These are phyloP conservation scores for Brachyalestes nurse DNA, from an alignment of 2,797 vertebrate genomes.

Conservation along the genomic window DNA sequence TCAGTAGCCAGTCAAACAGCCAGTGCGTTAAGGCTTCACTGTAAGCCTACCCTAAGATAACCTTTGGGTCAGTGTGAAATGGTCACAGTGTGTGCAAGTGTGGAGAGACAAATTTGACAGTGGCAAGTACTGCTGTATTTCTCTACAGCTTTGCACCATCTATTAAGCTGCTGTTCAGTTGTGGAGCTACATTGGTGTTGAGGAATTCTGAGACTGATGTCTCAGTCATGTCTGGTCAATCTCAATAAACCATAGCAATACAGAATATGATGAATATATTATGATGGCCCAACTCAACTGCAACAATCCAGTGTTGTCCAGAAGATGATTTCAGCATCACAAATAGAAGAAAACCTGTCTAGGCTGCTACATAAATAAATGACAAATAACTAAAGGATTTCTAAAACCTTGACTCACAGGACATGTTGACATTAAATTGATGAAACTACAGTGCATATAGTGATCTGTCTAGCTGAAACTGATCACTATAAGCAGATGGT, in stretches of 20 bases:
- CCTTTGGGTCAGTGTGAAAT: conserved; percentile 53
- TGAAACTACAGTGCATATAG: too few species aligned
- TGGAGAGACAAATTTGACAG: conserved; percentile 50
- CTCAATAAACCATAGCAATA: not conserved
- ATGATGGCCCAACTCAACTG: conserved; percentile 7
- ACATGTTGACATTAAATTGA: too few species aligned
- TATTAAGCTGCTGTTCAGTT: conserved; percentile 36
- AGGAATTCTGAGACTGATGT: conserved; percentile 26
- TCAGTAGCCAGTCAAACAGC: conserved; percentile 40
- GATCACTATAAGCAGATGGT: too few species aligned
- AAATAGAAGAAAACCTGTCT: too few species aligned
- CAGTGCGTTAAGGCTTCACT: conserved; percentile 42
- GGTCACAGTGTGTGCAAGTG: conserved; percentile 44
- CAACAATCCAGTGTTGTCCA: conserved; percentile 8
- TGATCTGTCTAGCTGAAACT: too few species aligned
- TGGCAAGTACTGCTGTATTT: conserved; percentile 27
- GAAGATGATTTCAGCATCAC: too few species aligned
- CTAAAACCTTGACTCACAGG: too few species aligned
- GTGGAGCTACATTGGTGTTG: conserved; percentile 28
- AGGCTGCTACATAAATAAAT: too few species aligned
- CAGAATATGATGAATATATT: conserved; percentile 10
- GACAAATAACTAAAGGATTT: too few species aligned
- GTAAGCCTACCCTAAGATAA: conserved; percentile 57
- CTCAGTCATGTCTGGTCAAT: conserved; percentile 12
- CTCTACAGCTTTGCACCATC: conserved; percentile 18